Percentiles rank a stretch among this genome's conserved stretches.
phyloP scores from a whole-genome alignment of 1,140 invertebrate species.

The Anadara kagoshimensis region DNA sequence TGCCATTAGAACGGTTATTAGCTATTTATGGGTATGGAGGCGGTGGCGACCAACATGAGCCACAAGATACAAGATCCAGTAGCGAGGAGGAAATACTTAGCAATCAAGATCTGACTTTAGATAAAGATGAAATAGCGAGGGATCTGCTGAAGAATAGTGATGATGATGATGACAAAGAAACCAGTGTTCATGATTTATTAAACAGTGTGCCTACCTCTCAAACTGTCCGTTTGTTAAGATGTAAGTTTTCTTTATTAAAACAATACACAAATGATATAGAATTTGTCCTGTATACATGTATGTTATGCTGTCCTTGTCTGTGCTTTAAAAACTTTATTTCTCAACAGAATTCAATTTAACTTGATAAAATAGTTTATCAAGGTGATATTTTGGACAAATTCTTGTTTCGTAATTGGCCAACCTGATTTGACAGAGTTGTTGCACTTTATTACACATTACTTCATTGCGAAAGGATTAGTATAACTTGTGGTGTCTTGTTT shows the following conservation, averaged over 20 bases:
- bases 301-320: too few relatives aligned
- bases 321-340: too few relatives aligned
- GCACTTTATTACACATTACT: too few relatives aligned
- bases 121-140: conserved; percentile 74
- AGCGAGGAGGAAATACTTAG: conserved; percentile 77
- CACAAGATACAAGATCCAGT: conserved; percentile 73
- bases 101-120: conserved; percentile 75
- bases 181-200: conserved; percentile 69
- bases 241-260: conserved; percentile 61
- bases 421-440: too few relatives aligned
- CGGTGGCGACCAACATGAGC: conserved; percentile 69
- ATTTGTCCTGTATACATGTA: too few relatives aligned
- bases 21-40: conserved; percentile 87
- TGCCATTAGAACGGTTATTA: conserved; percentile 94
- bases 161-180: conserved; percentile 68
- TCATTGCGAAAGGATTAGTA: too few relatives aligned
- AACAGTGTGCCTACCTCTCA: conserved; percentile 68
- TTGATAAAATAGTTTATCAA: too few relatives aligned
- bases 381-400: too few relatives aligned
- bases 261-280: too few relatives aligned
- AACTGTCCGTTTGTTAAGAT: conserved; percentile 74
- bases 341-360: too few relatives aligned
- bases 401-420: too few relatives aligned
- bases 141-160: conserved; percentile 68
- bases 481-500: too few relatives aligned